Conservation (phyloP, 2,888 invertebrate genomes). For the Ashinkailepas kermadecensis region DNA sequence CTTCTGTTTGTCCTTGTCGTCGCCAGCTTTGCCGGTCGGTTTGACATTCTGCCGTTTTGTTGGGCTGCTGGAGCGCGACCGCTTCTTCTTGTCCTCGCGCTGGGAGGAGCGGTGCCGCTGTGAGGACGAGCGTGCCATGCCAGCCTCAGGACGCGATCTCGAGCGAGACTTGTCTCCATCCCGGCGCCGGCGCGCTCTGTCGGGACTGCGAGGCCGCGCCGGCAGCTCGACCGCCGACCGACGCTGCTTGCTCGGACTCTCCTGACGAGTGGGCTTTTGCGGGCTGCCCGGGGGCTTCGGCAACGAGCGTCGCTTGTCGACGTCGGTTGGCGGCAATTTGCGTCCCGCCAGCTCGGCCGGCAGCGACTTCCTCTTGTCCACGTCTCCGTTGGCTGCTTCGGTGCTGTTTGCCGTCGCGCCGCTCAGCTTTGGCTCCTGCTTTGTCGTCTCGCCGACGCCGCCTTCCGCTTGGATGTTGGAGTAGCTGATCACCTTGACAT, state of each 20-base stretch:
- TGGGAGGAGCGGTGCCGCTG: not conserved
- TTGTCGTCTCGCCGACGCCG: not conserved
- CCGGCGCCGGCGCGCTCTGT: not conserved
- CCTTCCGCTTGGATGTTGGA: not conserved
- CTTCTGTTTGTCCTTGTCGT: not conserved
- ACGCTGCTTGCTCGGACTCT: slow-evolving; percentile 2
- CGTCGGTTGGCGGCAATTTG: not conserved
- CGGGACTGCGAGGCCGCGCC: not conserved
- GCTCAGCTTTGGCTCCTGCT: not conserved
- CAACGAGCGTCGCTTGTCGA: slow-evolving; percentile 7
- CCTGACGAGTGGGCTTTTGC: not conserved
- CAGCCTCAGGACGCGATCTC: not conserved
- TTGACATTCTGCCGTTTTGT: not conserved
- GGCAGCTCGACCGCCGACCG: not conserved
- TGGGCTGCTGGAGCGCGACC: slow-evolving; percentile 8
- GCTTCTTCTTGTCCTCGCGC: slow-evolving; percentile 2
- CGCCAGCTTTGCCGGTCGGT: not conserved
- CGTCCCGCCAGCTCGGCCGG: not conserved
- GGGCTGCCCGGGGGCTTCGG: slow-evolving; percentile 1
- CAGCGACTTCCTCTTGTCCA: slow-evolving; percentile 9
- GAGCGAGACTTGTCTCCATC: not conserved
- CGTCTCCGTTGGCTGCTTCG: not conserved
- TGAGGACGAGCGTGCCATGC: not conserved
- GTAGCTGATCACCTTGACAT: slow-evolving; percentile 17
- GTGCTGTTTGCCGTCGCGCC: not conserved